Evolutionary conservation across 2,113 vertebrate species (phyloP).

Genomic region (Cinclus mexicanus): DNA sequence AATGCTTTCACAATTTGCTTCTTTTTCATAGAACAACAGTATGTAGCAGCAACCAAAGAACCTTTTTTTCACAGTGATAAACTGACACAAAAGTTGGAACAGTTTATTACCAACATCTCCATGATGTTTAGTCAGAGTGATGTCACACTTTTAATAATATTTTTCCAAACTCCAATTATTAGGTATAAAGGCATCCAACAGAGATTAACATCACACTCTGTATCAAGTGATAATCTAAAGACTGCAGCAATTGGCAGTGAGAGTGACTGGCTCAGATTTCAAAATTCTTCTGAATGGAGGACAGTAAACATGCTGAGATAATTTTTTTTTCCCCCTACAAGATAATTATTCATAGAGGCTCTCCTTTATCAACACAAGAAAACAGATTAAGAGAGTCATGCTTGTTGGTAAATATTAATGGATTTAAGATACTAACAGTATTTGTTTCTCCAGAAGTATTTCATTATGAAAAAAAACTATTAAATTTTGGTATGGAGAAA

Average conservation of each 20-base stretch:
- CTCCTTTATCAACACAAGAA: not conserved
- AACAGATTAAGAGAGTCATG: not conserved
- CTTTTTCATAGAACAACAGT: not conserved
- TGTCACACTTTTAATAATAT: not conserved
- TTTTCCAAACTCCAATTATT: not conserved
- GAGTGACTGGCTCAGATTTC: not conserved
- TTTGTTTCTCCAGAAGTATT: constrained; percentile 9
- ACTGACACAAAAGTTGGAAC: not conserved
- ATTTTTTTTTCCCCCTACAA: not conserved
- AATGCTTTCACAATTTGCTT: not conserved
- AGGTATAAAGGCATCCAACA: not conserved
- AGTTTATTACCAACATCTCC: not conserved
- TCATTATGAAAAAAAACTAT: not conserved
- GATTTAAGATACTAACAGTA: not conserved
- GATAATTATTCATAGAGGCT: not conserved
- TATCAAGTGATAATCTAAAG: not conserved
- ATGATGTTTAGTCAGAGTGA: not conserved
- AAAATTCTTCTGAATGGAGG: not conserved
- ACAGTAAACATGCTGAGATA: not conserved
- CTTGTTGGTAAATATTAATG: not conserved
- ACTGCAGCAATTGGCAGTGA: not conserved
- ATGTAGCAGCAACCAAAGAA: not conserved
- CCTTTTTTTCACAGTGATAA: not conserved
- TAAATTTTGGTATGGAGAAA: not conserved
- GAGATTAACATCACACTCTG: not conserved